These are phyloP conservation scores for Xanthostigma xanthostigma DNA, from an alignment of 2,888 invertebrate species.

Conservation along the genomic window DNA sequence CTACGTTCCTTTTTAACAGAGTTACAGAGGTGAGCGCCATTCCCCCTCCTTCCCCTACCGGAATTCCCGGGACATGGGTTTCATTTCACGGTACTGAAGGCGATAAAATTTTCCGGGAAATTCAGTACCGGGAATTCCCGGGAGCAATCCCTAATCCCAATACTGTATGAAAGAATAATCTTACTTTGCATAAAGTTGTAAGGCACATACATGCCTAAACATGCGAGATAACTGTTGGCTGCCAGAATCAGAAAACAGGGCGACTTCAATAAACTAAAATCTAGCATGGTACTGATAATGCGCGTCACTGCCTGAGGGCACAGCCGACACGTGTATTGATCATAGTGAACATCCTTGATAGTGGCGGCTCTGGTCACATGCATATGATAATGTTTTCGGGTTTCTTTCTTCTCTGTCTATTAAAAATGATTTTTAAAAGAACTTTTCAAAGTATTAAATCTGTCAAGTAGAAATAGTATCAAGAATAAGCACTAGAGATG, in stretches of 20 bases:
- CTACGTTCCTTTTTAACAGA: too few species aligned
- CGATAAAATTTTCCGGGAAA: too few species aligned
- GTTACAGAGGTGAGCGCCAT: too few species aligned
- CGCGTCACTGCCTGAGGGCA: slow-evolving; percentile 21
- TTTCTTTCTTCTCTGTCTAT: slow-evolving; percentile 20
- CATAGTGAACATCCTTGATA: slow-evolving; percentile 26
- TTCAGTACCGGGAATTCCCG: too few species aligned
- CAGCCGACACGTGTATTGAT: slow-evolving; percentile 30
- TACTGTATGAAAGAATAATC: slow-evolving; percentile 8
- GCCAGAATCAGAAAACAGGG: slow-evolving; percentile 24
- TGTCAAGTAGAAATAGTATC: too few species aligned
- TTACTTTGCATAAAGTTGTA: slow-evolving; percentile 43
- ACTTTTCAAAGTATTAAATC: too few species aligned
- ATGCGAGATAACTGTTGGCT: slow-evolving; percentile 45
- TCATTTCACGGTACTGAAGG: too few species aligned
- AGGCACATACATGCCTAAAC: slow-evolving; percentile 66
- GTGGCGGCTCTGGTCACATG: slow-evolving; percentile 39
- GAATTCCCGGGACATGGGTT: too few species aligned
- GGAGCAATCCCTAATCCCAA: too few species aligned
- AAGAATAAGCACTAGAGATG: too few species aligned
- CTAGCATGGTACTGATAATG: slow-evolving; percentile 23
- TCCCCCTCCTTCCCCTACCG: too few species aligned
- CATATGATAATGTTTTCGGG: slow-evolving; percentile 35
- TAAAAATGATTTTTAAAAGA: too few species aligned
- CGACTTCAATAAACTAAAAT: slow-evolving; percentile 19